phyloP scores from a whole-genome alignment of 1,140 invertebrate genomes.

The Trinorchestia longiramus region DNA sequence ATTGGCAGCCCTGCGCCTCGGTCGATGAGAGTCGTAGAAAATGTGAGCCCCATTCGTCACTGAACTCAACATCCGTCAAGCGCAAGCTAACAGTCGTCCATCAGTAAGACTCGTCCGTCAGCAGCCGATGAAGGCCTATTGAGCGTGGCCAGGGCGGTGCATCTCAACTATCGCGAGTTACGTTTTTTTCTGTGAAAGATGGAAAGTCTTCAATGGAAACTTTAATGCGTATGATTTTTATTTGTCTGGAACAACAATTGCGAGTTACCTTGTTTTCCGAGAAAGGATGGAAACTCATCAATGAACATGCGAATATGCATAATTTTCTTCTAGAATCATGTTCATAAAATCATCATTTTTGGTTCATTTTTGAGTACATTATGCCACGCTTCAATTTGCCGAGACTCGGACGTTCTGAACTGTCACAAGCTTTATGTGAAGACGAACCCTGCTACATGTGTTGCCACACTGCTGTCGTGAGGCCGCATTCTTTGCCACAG shows the following conservation, averaged over 20 bases:
- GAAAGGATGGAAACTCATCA: too few relatives aligned
- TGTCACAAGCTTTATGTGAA: too few relatives aligned
- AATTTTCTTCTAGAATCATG: too few relatives aligned
- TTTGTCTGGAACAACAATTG: too few relatives aligned
- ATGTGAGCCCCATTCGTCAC: constrained; percentile 38
- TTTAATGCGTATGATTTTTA: too few relatives aligned
- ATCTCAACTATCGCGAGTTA: not conserved
- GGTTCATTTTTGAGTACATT: not conserved
- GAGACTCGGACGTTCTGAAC: not conserved
- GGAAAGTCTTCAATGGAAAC: too few relatives aligned
- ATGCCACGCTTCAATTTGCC: not conserved
- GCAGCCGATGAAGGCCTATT: not conserved
- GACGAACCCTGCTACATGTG: not conserved
- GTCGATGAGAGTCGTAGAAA: constrained; percentile 52
- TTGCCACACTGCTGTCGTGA: too few relatives aligned
- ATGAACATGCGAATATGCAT: too few relatives aligned
- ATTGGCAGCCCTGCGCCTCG: not conserved
- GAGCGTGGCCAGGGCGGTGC: not conserved
- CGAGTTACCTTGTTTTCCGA: too few relatives aligned
- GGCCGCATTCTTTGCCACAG: not conserved
- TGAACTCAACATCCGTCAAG: constrained; percentile 39
- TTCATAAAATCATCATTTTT: too few relatives aligned
- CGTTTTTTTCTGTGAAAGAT: too few relatives aligned
- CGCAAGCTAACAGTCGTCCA: constrained; percentile 17
- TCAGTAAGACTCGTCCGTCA: constrained; percentile 6